Evolutionary conservation across 2,113 vertebrate species (phyloP), one percentile per base, ranked within the genome.

Genomic region (Urocynchramus pylzowi): DNA sequence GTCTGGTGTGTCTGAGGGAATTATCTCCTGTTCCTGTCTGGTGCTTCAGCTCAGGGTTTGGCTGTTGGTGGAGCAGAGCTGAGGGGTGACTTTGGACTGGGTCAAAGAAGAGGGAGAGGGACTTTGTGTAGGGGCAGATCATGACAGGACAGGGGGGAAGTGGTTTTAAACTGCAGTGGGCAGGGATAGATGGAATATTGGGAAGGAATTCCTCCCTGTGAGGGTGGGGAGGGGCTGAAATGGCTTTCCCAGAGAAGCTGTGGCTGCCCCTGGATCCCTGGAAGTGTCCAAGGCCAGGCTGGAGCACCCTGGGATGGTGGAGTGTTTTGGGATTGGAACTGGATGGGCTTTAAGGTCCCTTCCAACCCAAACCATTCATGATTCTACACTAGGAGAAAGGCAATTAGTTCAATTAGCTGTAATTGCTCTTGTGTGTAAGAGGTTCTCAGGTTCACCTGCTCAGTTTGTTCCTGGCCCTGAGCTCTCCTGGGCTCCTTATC

Each of bases 231-330:
- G 35, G 22, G 9, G 11, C 49, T 49, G 85, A 31, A 2, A 33
- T 54, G 44, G 42, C 2, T 1, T 18, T 35, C 59, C 50, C 67
- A 57, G 50, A 44, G 18, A 7, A 73, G 31, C 35, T 73, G 57
- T 57, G 59, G 42, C 4, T 18, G 35, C 26, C 5, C 7, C 35
- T 41, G 70, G 16, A 57, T 50, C 22, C 59, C 59, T 65, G 52
- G 12, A 2, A 33, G 8, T 24, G 37, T 13, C 60, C 77, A 33
- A 52, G 59, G 57, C 67, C 49, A 14, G 49, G 10, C 0, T 89
- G n/a, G 77, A 81, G 26, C 50, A 27, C 0, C 15, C 10, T 44
- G 60, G 33, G 37, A 2, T 0, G 0, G 37, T 20, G 33, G 39
- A 9, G 16, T 2, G 6, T 15, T 53, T 17, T 50, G 27, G 44